Percentiles rank a stretch among this genome's conserved stretches.
Conservation (phyloP, 1,140 invertebrate genomes). For the Tetramorium alpestre region DNA sequence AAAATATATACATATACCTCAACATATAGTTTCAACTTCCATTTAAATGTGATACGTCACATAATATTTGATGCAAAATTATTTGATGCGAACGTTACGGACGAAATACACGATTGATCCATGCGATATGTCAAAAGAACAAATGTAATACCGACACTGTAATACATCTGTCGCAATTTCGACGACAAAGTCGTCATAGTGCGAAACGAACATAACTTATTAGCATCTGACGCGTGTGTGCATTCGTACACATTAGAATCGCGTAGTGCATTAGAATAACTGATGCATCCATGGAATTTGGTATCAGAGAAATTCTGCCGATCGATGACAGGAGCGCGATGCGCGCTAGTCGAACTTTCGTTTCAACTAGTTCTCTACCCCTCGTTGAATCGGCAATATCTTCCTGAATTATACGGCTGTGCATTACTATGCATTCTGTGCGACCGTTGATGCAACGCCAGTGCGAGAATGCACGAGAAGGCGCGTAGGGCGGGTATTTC, state of each 20-base stretch:
- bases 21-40: not conserved
- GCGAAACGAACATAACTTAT: constrained; percentile 43
- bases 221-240: constrained; percentile 38
- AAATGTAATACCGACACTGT: not conserved
- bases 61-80: not conserved
- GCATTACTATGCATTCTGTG: constrained; percentile 40
- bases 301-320: constrained; percentile 77
- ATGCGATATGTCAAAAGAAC: not conserved
- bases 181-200: not conserved
- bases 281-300: constrained; percentile 71
- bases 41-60: not conserved
- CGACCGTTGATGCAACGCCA: constrained; percentile 41
- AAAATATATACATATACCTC: not conserved
- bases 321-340: constrained; percentile 63
- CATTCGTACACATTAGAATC: constrained; percentile 35
- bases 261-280: constrained; percentile 35
- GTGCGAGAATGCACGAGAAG: constrained; percentile 40
- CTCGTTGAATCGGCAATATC: constrained; percentile 67
- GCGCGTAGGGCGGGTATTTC: constrained; percentile 23
- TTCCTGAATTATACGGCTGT: constrained; percentile 56
- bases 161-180: constrained; percentile 17
- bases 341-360: constrained; percentile 63
- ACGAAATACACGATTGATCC: not conserved
- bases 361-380: constrained; percentile 57
- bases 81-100: not conserved